Evolutionary conservation across 2,797 vertebrate genomes (phyloP).

Genomic region (Tiaroga cobitis): DNA sequence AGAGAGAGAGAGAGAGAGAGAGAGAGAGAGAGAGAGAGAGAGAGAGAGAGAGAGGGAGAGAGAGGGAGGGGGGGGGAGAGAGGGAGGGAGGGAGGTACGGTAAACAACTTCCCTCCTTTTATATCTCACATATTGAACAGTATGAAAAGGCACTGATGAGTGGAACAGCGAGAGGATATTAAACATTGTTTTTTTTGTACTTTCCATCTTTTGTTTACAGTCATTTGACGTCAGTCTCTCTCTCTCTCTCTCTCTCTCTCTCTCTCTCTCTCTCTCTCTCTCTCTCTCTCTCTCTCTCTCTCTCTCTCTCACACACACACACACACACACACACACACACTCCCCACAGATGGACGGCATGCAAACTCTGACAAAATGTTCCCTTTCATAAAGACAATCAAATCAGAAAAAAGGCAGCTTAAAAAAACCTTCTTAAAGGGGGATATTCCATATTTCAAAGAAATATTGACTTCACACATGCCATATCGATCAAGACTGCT

Average conservation of each 20-base stretch:
- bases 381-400: constrained; percentile 14
- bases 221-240: constrained; percentile 41
- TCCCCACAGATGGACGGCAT: background rate
- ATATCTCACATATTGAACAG: constrained; percentile 43
- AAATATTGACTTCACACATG: background rate
- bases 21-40: too few species aligned
- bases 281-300: background rate
- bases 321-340: background rate
- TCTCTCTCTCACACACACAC: background rate
- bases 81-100: background rate
- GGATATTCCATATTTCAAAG: background rate
- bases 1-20: too few species aligned
- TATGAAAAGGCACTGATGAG: constrained; percentile 56
- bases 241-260: too few species aligned
- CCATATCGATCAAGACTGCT: background rate
- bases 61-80: background rate
- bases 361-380: constrained; percentile 18
- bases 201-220: constrained; percentile 46
- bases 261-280: too few species aligned
- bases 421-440: background rate
- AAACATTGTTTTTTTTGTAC: constrained; percentile 44
- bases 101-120: constrained; percentile 45
- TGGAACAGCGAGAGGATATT: constrained; percentile 45
- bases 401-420: background rate
- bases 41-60: too few species aligned